Evolutionary conservation across 2,797 vertebrate genomes (phyloP).

Genomic region (Arrhamphus sclerolepis): DNA sequence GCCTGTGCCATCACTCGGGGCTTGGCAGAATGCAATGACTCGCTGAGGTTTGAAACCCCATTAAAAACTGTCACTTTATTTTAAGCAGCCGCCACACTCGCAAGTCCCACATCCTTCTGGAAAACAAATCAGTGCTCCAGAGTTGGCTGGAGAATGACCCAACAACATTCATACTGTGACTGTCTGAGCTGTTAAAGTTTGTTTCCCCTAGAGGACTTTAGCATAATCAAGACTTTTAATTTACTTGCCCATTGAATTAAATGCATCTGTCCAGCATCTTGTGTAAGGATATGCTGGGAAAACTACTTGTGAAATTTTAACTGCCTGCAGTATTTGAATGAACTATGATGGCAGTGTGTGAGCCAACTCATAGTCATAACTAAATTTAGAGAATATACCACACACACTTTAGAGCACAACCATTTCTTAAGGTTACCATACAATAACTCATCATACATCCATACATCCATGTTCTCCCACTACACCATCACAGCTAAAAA

Average conservation of each 20-base stretch:
- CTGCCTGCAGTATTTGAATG: slow-evolving; percentile 55
- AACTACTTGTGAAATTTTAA: slow-evolving; percentile 73
- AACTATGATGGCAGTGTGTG: background rate
- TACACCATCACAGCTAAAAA: no score
- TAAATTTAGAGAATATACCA: background rate
- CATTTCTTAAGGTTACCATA: background rate
- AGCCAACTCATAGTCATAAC: background rate
- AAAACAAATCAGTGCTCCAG: slow-evolving; percentile 70
- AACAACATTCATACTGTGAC: slow-evolving; percentile 50
- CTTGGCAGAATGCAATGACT: slow-evolving; percentile 79
- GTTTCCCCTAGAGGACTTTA: slow-evolving; percentile 60
- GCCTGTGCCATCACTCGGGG: slow-evolving; percentile 62
- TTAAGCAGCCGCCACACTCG: slow-evolving; percentile 78
- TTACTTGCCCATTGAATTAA: slow-evolving; percentile 69
- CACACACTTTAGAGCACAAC: background rate
- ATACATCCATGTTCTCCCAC: no score
- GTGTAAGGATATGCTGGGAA: slow-evolving; percentile 55
- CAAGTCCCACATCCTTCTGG: slow-evolving; percentile 79
- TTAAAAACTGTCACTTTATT: slow-evolving; percentile 84
- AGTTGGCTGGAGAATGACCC: slow-evolving; percentile 51
- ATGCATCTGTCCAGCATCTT: slow-evolving; percentile 68
- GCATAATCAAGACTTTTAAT: slow-evolving; percentile 77
- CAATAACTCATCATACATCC: no score
- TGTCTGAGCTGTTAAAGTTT: slow-evolving; percentile 71
- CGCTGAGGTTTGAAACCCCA: slow-evolving; percentile 78